These are phyloP conservation scores for Coptodon bakossiorum DNA, from an alignment of 2,113 vertebrate species.

Conservation along the genomic window DNA sequence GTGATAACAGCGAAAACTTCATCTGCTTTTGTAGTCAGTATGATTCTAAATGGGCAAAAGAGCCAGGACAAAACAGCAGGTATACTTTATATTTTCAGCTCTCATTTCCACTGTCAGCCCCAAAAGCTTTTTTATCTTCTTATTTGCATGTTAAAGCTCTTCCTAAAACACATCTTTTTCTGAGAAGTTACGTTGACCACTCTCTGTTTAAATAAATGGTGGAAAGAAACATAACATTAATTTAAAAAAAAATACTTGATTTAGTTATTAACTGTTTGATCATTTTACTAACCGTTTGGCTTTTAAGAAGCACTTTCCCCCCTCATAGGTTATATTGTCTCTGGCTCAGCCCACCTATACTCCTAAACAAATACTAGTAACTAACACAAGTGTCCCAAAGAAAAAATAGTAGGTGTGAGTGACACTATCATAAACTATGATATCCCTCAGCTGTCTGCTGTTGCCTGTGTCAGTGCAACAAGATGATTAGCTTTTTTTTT, in stretches of 20 bases:
- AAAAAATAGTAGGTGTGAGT: neutral
- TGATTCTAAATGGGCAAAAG: neutral
- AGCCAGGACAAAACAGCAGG: neutral
- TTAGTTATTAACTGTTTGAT: neutral
- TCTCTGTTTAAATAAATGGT: neutral
- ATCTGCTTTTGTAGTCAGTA: neutral
- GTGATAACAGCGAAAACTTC: neutral
- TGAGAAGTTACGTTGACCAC: neutral
- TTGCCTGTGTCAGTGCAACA: neutral
- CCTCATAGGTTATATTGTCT: neutral
- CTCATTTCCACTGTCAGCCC: neutral
- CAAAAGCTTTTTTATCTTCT: neutral
- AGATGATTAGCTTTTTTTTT: neutral
- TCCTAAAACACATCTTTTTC: neutral
- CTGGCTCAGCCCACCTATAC: neutral
- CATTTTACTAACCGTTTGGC: neutral
- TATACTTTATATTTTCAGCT: neutral
- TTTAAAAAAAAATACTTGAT: neutral
- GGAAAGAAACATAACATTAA: neutral
- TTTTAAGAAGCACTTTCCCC: neutral
- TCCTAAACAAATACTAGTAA: neutral
- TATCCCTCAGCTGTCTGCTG: neutral
- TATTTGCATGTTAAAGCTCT: neutral
- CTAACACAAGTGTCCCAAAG: neutral
- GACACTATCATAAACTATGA: neutral